Evolutionary conservation across 1,140 invertebrate species (phyloP), one percentile per base, ranked within the genome.

Genomic region (Drosophila seguyi): DNA sequence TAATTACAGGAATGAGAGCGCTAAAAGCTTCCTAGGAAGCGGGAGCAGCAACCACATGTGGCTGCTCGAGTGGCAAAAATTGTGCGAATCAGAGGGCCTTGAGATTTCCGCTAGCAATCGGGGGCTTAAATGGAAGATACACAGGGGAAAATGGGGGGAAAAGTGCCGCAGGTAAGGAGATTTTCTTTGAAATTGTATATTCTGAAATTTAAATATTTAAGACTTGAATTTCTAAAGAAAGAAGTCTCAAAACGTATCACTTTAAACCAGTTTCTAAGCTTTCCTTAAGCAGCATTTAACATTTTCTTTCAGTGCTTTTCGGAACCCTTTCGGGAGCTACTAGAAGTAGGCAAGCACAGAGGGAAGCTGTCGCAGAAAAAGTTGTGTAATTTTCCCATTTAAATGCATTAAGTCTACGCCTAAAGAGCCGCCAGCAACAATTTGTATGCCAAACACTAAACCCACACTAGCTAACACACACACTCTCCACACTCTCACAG

Each of bases 321-420:
- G n/a, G 11, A 69, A 69, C 66, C 66, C 66, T 69, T 69, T 69
- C 47, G 38, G 16, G 6, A 42, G 61, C 47, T 6, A 45, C 14
- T 67, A 34, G 59, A 41, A 65, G 61, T 53, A 67, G 29, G 11
- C 22, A 29, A 22, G 34, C n/a, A 11, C 11, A 18, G 22, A 13
- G 31, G 16, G n/a, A 67, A 52, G 45, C 27, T 41, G 41, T 60
- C 22, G 44, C 39, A 57, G n/a, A 75, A 45, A 57, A 79, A 79
- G 42, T 79, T 78, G 67, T 79, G 72, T 81, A 81, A 81, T 81
- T 81, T 72, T 75, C 78, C 74, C 78, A 81, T 81, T 81, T 81
- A 81, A 81, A 81, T 81, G 79, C 78, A 81, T 81, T 81, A 71
- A 81, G 78, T n/a, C 65, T 71, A 79, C 59, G 78, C 79, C 78